A percentile compares a stretch with the other conserved stretches of the same genome.
These are phyloP conservation scores for Bradypodion pumilum DNA, from an alignment of 2,797 vertebrate genomes.

Conservation along the genomic window DNA sequence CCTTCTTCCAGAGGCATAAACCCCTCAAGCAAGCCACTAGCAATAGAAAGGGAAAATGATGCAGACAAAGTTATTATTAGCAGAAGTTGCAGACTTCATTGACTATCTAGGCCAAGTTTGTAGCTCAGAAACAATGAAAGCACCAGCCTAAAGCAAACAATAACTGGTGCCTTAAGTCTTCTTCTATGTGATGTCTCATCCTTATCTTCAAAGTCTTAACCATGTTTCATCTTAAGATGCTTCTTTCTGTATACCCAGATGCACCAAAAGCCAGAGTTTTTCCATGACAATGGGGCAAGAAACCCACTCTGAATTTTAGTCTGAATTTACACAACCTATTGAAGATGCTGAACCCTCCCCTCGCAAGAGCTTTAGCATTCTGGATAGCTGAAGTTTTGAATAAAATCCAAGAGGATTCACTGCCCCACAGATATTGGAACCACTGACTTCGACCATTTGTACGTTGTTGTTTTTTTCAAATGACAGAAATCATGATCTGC, in stretches of 20 bases:
- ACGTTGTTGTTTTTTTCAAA: no score
- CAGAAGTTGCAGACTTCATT: neutral
- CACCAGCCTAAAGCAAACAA: neutral
- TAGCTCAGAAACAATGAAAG: neutral
- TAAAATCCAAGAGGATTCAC: no score
- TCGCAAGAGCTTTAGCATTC: no score
- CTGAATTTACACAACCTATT: no score
- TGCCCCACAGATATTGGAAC: no score
- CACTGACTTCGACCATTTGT: no score
- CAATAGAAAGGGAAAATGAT: neutral
- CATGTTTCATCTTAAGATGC: neutral
- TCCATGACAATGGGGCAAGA: no score
- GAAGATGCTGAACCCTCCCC: no score
- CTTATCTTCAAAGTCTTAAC: neutral
- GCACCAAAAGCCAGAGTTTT: no score
- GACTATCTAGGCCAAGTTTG: slow-evolving; percentile 13
- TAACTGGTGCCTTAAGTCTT: neutral
- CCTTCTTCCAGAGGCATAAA: slow-evolving; percentile 1
- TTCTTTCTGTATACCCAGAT: neutral
- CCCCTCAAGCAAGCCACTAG: neutral
- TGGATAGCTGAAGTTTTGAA: no score
- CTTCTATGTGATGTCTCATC: neutral
- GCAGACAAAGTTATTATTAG: neutral
- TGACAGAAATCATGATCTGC: no score
- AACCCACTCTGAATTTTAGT: no score